These are phyloP conservation scores for Phrixothrix hirtus DNA, from an alignment of 2,888 invertebrate species.

Conservation along the genomic window DNA sequence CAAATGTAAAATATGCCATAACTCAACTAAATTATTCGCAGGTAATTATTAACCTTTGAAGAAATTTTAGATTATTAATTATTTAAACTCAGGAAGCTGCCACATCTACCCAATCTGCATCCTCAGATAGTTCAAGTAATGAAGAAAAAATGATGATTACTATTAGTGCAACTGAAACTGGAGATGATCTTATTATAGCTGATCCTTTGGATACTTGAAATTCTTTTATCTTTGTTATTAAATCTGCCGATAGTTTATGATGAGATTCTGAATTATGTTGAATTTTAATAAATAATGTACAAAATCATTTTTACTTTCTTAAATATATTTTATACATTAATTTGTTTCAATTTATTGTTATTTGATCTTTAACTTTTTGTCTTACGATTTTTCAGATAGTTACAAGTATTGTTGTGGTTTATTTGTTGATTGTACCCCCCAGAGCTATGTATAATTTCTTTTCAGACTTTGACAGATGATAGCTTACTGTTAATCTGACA, in stretches of 20 bases:
- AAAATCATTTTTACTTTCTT: background rate
- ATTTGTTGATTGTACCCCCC: too few relatives aligned
- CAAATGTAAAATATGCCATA: slow-evolving; percentile 54
- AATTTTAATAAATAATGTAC: background rate
- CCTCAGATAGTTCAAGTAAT: slow-evolving; percentile 70
- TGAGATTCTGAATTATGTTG: background rate
- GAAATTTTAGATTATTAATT: background rate
- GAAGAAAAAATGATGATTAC: slow-evolving; percentile 80
- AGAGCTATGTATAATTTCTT: too few relatives aligned
- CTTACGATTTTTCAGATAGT: too few relatives aligned
- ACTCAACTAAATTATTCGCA: slow-evolving; percentile 56
- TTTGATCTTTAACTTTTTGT: too few relatives aligned
- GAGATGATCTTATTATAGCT: slow-evolving; percentile 54
- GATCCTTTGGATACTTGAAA: slow-evolving; percentile 47
- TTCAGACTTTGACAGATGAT: too few relatives aligned
- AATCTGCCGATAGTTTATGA: slow-evolving; percentile 8
- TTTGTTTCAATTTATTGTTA: too few relatives aligned
- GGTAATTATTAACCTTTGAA: slow-evolving; percentile 42
- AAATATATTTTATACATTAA: background rate
- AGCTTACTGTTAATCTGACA: too few relatives aligned
- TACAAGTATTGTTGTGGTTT: too few relatives aligned
- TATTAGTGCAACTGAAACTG: slow-evolving; percentile 63
- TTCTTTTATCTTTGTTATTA: slow-evolving; percentile 20
- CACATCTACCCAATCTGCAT: slow-evolving; percentile 73
- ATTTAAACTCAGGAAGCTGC: slow-evolving; percentile 64